A percentile compares a stretch with the other conserved stretches of the same genome.
Evolutionary conservation across 2,113 vertebrate species (phyloP).

Genomic region (Leucoraja erinaceus): DNA sequence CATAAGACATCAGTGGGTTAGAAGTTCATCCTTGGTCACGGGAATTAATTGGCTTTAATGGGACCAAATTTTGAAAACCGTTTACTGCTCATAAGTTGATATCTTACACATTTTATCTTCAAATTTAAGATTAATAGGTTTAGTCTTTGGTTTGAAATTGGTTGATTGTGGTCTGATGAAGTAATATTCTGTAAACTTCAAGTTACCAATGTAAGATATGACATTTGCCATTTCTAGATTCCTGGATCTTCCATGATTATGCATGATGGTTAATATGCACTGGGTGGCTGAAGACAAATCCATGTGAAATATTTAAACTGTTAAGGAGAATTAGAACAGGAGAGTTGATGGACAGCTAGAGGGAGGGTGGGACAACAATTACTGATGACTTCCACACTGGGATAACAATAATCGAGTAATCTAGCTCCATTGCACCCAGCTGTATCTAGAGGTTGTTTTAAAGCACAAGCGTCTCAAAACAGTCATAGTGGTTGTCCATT

Average conservation of each 20-base stretch:
- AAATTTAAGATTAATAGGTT: neutral
- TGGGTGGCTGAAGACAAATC: neutral
- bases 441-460: neutral
- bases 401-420: neutral
- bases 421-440: neutral
- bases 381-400: neutral
- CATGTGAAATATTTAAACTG: neutral
- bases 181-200: constrained; percentile 8
- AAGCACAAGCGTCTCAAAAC: neutral
- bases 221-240: neutral
- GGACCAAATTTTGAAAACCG: too few relatives aligned
- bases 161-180: neutral
- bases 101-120: too few relatives aligned
- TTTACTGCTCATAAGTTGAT: too few relatives aligned
- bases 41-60: too few relatives aligned
- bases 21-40: too few relatives aligned
- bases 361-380: neutral
- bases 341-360: neutral
- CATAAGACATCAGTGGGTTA: neutral
- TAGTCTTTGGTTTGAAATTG: neutral
- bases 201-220: neutral
- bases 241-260: neutral
- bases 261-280: neutral
- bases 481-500: neutral
- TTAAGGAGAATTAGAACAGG: neutral